These are phyloP conservation scores for Sarcophaga subvicina DNA, from an alignment of 2,888 invertebrate genomes.

Conservation along the genomic window DNA sequence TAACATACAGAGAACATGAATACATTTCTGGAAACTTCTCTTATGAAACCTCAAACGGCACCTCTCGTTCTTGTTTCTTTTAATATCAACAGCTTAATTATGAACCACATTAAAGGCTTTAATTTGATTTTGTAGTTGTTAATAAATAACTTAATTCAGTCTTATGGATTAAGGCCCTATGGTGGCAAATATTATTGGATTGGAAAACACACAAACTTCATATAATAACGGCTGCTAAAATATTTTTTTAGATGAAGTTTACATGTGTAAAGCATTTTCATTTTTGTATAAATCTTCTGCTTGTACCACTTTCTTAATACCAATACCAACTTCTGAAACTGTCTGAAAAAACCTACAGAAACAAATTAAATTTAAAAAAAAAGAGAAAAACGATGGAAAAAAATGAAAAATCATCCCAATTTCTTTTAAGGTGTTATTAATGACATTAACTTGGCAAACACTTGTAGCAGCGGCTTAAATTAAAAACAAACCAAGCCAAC, in stretches of 20 bases:
- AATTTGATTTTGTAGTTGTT: too few species aligned
- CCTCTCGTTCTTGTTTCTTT: too few species aligned
- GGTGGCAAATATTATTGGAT: neutral
- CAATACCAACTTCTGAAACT: neutral
- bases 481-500: neutral
- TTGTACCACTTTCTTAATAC: neutral
- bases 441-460: slow-evolving; percentile 59
- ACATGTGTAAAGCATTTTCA: slow-evolving; percentile 21
- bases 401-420: slow-evolving; percentile 23
- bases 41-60: too few species aligned
- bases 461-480: slow-evolving; percentile 43
- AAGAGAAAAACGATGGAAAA: neutral
- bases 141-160: too few species aligned
- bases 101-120: too few species aligned
- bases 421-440: slow-evolving; percentile 59
- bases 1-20: too few species aligned
- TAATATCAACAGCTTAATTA: too few species aligned
- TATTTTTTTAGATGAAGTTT: neutral
- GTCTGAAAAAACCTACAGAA: neutral
- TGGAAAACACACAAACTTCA: too few species aligned
- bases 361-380: neutral
- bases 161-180: too few species aligned
- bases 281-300: neutral
- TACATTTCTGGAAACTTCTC: too few species aligned
- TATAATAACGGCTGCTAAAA: slow-evolving; percentile 1